phyloP scores from a whole-genome alignment of 2,113 vertebrate genomes.

The Seriola rivoliana region DNA sequence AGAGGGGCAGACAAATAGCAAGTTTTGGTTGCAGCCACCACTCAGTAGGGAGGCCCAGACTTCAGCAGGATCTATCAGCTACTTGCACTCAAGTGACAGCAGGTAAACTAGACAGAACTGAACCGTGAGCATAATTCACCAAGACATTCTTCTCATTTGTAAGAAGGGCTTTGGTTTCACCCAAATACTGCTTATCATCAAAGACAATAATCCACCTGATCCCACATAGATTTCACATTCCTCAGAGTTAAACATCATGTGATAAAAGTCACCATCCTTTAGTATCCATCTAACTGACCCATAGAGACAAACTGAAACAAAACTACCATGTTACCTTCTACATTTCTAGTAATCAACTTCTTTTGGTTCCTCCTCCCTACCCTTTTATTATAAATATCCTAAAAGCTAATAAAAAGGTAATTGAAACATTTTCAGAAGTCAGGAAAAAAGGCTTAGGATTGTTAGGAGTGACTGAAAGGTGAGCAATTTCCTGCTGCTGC shows the following conservation, averaged over 20 bases:
- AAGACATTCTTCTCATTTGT: constrained; percentile 60
- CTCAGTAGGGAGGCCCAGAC: no score
- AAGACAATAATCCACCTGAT: constrained; percentile 79
- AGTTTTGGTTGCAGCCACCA: no score
- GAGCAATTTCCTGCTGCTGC: constrained; percentile 38
- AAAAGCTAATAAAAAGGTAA: constrained; percentile 4
- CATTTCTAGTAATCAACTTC: background rate
- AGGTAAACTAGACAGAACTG: constrained; percentile 19
- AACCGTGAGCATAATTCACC: constrained; percentile 38
- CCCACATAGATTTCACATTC: constrained; percentile 76
- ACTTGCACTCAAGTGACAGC: background rate
- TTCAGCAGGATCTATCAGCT: background rate
- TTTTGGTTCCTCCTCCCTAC: background rate
- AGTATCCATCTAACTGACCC: constrained; percentile 23
- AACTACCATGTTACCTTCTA: background rate
- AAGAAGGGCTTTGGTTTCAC: constrained; percentile 54
- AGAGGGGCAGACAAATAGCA: no score
- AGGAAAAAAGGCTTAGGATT: constrained; percentile 34
- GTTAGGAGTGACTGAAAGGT: constrained; percentile 32
- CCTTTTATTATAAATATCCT: constrained; percentile 8
- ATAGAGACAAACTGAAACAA: constrained; percentile 6
- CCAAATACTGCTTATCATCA: constrained; percentile 68
- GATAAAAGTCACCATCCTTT: constrained; percentile 58
- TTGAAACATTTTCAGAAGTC: background rate
- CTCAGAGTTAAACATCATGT: constrained; percentile 67